Evolutionary conservation across 2,888 invertebrate species (phyloP).

Genomic region (Ormyrus pomaceus): DNA sequence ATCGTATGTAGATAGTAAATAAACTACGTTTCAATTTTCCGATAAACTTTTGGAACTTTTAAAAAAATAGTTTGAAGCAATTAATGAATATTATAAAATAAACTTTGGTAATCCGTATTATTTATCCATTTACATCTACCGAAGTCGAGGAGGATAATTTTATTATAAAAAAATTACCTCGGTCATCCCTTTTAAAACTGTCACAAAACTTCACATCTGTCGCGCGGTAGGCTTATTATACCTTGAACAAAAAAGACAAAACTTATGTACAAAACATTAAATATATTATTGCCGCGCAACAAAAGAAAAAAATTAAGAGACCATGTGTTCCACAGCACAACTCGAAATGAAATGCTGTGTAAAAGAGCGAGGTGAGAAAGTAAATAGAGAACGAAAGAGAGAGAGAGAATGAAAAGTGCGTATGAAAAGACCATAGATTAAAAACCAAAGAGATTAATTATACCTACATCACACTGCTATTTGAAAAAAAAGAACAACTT

Average conservation of each 20-base stretch:
- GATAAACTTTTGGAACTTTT: no score
- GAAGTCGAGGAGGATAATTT: no score
- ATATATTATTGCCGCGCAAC: constrained; percentile 37
- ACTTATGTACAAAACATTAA: constrained; percentile 48
- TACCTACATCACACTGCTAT: constrained; percentile 58
- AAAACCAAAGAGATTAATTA: constrained; percentile 56
- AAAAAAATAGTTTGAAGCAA: no score
- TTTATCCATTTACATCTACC: no score
- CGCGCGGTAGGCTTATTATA: constrained; percentile 38
- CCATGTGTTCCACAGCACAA: constrained; percentile 62
- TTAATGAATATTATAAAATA: no score
- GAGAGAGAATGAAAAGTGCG: constrained; percentile 46
- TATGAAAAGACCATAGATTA: constrained; percentile 56
- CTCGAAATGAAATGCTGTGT: constrained; percentile 20
- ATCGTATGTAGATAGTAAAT: neutral
- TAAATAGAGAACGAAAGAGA: constrained; percentile 24
- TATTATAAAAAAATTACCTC: neutral
- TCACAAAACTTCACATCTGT: constrained; percentile 17
- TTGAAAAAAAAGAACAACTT: constrained; percentile 56
- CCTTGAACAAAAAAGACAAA: constrained; percentile 36
- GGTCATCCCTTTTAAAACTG: constrained; percentile 29
- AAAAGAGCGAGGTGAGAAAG: constrained; percentile 38
- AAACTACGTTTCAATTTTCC: neutral
- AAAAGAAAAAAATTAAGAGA: constrained; percentile 57
- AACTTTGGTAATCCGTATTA: no score